Evolutionary conservation across 2,797 vertebrate genomes (phyloP).

Genomic region (Xerus rutilus): DNA sequence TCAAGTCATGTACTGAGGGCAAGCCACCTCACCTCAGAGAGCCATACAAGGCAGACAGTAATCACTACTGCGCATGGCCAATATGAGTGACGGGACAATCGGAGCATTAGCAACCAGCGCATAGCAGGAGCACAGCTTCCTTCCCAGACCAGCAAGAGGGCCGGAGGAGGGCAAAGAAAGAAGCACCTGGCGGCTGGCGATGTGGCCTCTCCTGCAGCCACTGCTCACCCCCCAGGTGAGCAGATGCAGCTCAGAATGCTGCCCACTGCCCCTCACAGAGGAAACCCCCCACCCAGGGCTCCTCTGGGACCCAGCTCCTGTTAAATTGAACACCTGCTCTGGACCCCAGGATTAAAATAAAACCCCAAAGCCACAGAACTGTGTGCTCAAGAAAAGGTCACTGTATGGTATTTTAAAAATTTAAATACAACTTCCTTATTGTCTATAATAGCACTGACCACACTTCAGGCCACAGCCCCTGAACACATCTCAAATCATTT

Average conservation of each 20-base stretch:
- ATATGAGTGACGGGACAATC: accelerated
- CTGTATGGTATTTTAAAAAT: background rate
- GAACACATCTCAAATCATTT: background rate
- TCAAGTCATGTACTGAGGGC: background rate
- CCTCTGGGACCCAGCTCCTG: background rate
- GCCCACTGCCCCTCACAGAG: background rate
- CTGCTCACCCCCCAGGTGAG: background rate
- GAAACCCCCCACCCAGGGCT: background rate
- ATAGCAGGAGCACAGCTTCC: background rate
- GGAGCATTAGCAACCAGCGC: accelerated
- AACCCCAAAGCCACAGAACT: background rate
- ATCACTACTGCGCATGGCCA: background rate
- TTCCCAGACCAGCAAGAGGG: background rate
- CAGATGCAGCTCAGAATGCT: background rate
- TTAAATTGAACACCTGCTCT: background rate
- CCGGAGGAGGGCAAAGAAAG: background rate
- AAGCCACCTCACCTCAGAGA: background rate
- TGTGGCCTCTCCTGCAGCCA: background rate
- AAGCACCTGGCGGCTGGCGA: background rate
- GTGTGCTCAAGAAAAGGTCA: background rate
- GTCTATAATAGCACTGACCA: background rate
- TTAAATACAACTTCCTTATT: background rate
- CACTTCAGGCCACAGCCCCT: background rate
- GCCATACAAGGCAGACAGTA: background rate
- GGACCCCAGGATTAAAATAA: background rate